Percentiles rank a stretch among this genome's conserved stretches.
Conservation (phyloP, 1,140 invertebrate genomes). For the Drosophila arizonae region DNA sequence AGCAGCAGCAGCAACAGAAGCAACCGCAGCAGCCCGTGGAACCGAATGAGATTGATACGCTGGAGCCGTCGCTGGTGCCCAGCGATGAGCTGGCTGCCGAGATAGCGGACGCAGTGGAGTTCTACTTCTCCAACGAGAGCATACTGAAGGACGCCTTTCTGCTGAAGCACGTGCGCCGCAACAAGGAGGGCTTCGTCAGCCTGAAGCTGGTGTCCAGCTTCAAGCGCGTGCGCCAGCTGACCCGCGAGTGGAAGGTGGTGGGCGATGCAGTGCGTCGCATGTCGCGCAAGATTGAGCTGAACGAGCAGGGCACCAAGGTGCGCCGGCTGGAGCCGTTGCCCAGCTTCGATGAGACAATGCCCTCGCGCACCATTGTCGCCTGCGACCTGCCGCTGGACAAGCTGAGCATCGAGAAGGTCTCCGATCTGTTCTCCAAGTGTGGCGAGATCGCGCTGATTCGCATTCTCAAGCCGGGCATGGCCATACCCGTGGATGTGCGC, state of each 20-base stretch:
- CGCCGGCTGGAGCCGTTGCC: constrained; percentile 92
- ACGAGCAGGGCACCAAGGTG: constrained; percentile 95
- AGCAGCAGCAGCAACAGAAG: not conserved
- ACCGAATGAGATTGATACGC: constrained; percentile 68
- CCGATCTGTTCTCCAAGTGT: constrained; percentile 92
- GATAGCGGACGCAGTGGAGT: constrained; percentile 93
- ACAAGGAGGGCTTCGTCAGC: constrained; percentile 97
- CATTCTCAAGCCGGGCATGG: constrained; percentile 92
- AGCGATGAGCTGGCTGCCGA: constrained; percentile 89
- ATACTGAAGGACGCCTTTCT: constrained; percentile 97
- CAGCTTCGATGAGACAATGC: constrained; percentile 94
- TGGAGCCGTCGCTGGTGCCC: constrained; percentile 82
- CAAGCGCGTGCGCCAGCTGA: constrained; percentile 95
- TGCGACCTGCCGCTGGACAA: constrained; percentile 92
- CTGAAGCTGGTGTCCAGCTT: constrained; percentile 97
- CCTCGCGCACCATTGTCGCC: constrained; percentile 94
- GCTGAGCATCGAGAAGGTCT: constrained; percentile 93
- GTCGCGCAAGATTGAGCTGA: constrained; percentile 93
- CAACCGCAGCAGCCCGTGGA: not conserved
- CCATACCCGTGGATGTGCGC: constrained; percentile 93
- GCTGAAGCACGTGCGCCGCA: constrained; percentile 95
- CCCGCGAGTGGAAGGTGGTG: constrained; percentile 96
- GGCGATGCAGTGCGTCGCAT: constrained; percentile 89
- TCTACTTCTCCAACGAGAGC: constrained; percentile 97
- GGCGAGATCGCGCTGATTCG: constrained; percentile 94